Percentiles rank a stretch among this genome's conserved stretches.
phyloP scores from a whole-genome alignment of 2,888 invertebrate genomes.

The Iselma pallidipennis region DNA sequence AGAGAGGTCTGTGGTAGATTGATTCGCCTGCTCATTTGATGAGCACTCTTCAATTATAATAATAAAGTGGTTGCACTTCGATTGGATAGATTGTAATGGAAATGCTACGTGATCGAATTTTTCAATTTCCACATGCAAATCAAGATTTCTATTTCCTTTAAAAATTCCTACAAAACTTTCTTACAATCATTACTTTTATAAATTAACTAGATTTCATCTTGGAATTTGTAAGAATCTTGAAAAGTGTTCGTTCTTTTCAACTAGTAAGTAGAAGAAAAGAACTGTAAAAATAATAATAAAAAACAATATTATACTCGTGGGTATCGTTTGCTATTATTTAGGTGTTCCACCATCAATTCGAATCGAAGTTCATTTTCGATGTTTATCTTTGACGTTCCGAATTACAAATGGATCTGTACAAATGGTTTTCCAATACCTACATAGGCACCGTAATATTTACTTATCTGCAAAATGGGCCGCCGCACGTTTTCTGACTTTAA shows the following conservation, averaged over 20 bases:
- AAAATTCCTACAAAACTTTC: too few relatives aligned
- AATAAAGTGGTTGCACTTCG: not conserved
- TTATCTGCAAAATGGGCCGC: slow-evolving; percentile 3
- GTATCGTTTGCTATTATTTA: slow-evolving; percentile 1
- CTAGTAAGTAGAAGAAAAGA: too few relatives aligned
- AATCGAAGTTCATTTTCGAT: slow-evolving; percentile 12
- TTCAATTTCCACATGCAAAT: too few relatives aligned
- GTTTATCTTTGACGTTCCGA: slow-evolving; percentile 21
- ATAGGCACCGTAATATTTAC: slow-evolving; percentile 4
- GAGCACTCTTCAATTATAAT: not conserved
- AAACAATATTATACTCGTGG: slow-evolving; percentile 4
- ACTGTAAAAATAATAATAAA: not conserved
- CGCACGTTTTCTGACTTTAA: not conserved
- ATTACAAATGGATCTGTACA: slow-evolving; percentile 18
- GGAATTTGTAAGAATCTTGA: too few relatives aligned
- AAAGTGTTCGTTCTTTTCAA: too few relatives aligned
- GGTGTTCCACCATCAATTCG: slow-evolving; percentile 11
- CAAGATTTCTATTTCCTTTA: too few relatives aligned
- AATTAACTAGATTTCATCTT: too few relatives aligned
- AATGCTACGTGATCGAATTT: not conserved
- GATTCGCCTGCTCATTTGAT: not conserved
- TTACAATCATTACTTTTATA: too few relatives aligned
- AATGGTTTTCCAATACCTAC: slow-evolving; percentile 23
- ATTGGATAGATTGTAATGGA: not conserved
- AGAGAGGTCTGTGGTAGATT: not conserved